A percentile compares a stretch with the other conserved stretches of the same genome.
Conservation (phyloP, 2,888 invertebrate species). For the Petrolisthes cinctipes region DNA sequence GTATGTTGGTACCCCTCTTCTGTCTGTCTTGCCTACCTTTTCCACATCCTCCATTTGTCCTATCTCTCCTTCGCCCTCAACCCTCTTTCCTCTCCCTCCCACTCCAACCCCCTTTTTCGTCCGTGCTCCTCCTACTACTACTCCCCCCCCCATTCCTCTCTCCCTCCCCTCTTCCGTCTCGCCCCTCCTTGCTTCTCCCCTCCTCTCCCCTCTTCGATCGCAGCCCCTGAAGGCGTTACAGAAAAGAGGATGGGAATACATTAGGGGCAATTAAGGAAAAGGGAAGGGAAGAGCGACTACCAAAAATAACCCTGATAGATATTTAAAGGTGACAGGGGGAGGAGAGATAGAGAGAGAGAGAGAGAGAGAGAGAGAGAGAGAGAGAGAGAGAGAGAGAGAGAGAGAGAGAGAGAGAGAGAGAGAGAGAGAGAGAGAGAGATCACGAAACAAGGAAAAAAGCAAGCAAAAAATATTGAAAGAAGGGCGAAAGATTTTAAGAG, state of each 20-base stretch:
- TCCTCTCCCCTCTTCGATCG: neutral
- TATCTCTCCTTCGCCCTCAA: neutral
- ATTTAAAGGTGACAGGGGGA: constrained; percentile 14
- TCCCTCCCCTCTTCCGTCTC: neutral
- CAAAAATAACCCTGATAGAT: constrained; percentile 5
- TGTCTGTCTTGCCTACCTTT: neutral
- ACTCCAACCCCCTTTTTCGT: no score
- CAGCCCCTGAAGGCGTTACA: neutral
- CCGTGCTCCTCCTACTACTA: neutral
- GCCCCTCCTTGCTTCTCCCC: neutral
- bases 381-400: constrained; percentile 6
- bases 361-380: constrained; percentile 29
- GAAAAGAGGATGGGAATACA: constrained; percentile 8
- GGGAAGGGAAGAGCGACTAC: neutral
- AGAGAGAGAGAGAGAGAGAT: neutral
- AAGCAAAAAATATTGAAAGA: neutral
- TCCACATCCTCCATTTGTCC: neutral
- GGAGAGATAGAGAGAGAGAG: neutral
- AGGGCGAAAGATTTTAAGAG: no score
- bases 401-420: neutral
- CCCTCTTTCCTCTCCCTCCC: neutral
- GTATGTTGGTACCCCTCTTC: no score
- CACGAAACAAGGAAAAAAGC: no score
- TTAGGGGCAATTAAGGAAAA: neutral
- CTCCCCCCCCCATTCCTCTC: neutral